A percentile compares a stretch with the other conserved stretches of the same genome.
Conservation (phyloP, 2,113 vertebrate species). For the Crotalus horridus region DNA sequence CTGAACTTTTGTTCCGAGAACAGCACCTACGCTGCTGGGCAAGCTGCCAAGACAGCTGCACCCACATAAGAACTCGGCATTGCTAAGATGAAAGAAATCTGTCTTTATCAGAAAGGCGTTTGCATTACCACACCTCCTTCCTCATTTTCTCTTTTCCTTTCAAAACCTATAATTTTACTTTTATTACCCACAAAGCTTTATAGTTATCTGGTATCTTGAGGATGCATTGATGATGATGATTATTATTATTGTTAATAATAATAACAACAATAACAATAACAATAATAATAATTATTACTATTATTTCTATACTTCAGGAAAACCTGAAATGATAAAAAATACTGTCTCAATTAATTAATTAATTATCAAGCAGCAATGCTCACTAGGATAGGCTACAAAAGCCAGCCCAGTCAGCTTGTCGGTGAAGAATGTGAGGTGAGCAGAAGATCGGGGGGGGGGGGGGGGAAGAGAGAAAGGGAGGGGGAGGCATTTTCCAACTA, state of each 20-base stretch:
- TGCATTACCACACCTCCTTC: not conserved
- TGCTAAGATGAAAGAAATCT: slow-evolving; percentile 29
- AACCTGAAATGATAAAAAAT: not conserved
- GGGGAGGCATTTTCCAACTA: too few relatives aligned
- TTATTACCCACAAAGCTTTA: not conserved
- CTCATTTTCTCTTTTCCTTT: not conserved
- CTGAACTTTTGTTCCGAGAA: slow-evolving; percentile 56
- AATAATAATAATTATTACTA: too few relatives aligned
- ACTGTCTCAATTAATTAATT: not conserved
- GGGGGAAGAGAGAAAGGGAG: too few relatives aligned
- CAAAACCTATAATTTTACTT: not conserved
- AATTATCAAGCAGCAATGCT: not conserved
- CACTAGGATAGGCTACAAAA: not conserved
- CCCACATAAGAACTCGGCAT: slow-evolving; percentile 19
- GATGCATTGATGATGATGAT: not conserved
- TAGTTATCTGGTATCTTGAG: not conserved
- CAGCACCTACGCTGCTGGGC: slow-evolving; percentile 51
- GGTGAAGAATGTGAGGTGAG: too few relatives aligned
- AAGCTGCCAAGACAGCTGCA: slow-evolving; percentile 6
- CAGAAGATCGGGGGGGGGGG: too few relatives aligned
- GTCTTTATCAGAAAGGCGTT: not conserved
- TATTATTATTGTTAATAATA: too few relatives aligned
- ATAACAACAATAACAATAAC: too few relatives aligned
- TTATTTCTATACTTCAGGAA: not conserved
- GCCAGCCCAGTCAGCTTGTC: too few relatives aligned